Evolutionary conservation across 2,797 vertebrate genomes (phyloP).

Genomic region (Enteromius trimaculatus): DNA sequence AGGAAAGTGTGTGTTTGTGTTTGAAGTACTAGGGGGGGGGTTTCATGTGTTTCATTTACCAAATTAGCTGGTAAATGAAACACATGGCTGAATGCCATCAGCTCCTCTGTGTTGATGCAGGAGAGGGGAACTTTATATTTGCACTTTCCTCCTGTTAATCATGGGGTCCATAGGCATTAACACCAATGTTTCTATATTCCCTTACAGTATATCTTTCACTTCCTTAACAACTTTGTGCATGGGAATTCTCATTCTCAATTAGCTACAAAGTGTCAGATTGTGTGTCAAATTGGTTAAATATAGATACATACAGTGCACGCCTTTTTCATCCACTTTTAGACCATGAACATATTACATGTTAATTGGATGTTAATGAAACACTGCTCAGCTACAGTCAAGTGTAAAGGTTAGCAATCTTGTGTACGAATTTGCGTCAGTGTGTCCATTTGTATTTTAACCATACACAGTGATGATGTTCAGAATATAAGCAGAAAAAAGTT

Average conservation of each 20-base stretch:
- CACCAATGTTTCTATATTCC: conserved; percentile 3
- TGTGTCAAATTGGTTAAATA: conserved; percentile 7
- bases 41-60: conserved; percentile 7
- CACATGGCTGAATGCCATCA: conserved; percentile 60
- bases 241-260: conserved; percentile 6
- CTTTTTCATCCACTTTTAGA: background rate
- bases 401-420: background rate
- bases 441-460: conserved; percentile 4
- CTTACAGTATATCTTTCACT: conserved; percentile 6
- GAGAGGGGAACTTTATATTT: conserved; percentile 56
- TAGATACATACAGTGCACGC: background rate
- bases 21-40: conserved; percentile 33
- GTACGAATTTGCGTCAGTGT: background rate
- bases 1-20: conserved; percentile 29
- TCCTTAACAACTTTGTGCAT: conserved; percentile 4
- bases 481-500: background rate
- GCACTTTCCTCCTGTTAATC: conserved; percentile 57
- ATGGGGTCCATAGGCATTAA: conserved; percentile 21
- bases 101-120: conserved; percentile 45
- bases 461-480: background rate
- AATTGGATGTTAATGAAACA: background rate
- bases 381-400: background rate
- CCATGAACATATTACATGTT: background rate
- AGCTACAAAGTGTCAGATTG: background rate
- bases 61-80: conserved; percentile 61